These are phyloP conservation scores for Orius insidiosus DNA, from an alignment of 1,140 invertebrate species.

Conservation along the genomic window DNA sequence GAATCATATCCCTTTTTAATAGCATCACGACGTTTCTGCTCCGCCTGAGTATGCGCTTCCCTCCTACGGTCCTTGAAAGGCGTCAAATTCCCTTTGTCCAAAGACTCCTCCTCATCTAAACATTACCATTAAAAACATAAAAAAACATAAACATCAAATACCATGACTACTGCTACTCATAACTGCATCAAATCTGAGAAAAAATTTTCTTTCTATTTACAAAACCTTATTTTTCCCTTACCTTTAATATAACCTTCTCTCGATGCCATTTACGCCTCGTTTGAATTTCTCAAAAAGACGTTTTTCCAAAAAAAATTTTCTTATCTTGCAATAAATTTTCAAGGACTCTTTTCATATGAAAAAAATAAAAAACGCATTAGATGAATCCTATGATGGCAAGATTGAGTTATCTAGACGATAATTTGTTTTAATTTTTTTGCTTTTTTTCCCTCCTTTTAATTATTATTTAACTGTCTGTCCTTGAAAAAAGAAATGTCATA, in stretches of 20 bases:
- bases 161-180: constrained; percentile 20
- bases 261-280: too few relatives aligned
- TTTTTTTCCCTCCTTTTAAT: too few relatives aligned
- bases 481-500: too few relatives aligned
- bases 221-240: constrained; percentile 9
- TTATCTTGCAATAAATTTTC: too few relatives aligned
- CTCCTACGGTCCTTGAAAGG: constrained; percentile 85
- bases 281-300: too few relatives aligned
- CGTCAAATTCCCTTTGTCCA: constrained; percentile 48
- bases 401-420: too few relatives aligned
- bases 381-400: too few relatives aligned
- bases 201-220: not conserved
- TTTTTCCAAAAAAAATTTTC: too few relatives aligned
- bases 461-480: too few relatives aligned
- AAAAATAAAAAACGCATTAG: too few relatives aligned
- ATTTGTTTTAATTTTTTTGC: too few relatives aligned
- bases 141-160: constrained; percentile 16
- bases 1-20: constrained; percentile 92
- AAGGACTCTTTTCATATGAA: too few relatives aligned
- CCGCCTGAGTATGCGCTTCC: constrained; percentile 92
- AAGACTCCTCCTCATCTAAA: constrained; percentile 24
- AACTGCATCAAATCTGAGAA: not conserved
- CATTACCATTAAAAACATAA: constrained; percentile 21
- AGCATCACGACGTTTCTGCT: constrained; percentile 90
- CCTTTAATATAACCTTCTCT: constrained; percentile 5